These are phyloP conservation scores for Pelvicachromis taeniatus DNA, from an alignment of 2,113 vertebrate species.

Conservation along the genomic window DNA sequence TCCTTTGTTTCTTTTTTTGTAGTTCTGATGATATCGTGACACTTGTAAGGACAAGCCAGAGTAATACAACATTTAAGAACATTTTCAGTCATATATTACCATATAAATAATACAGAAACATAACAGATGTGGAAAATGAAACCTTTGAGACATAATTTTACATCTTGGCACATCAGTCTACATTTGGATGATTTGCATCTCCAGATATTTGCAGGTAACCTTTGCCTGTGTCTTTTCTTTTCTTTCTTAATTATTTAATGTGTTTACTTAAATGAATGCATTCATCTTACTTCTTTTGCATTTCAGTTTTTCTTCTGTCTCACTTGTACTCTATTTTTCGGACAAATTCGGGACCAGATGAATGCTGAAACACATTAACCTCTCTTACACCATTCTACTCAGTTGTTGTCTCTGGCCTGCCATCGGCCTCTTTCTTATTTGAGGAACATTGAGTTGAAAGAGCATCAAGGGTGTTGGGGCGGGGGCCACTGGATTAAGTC, in stretches of 20 bases:
- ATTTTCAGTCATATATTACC: neutral
- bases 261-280: neutral
- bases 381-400: neutral
- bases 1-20: neutral
- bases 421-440: neutral
- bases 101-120: neutral
- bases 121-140: neutral
- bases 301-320: neutral
- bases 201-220: neutral
- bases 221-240: neutral
- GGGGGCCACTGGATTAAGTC: conserved; percentile 8
- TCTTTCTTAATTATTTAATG: neutral
- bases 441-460: conserved; percentile 24
- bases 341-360: neutral
- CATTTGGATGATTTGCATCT: neutral
- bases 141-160: neutral
- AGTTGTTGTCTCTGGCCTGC: neutral
- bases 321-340: neutral
- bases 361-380: conserved; percentile 6
- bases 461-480: neutral
- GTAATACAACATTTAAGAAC: neutral
- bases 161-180: neutral
- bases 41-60: fast-evolving
- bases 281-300: neutral
- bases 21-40: neutral